Evolutionary conservation across 1,140 invertebrate species (phyloP), one percentile per base, ranked within the genome.

Genomic region (Nebria ingens): DNA sequence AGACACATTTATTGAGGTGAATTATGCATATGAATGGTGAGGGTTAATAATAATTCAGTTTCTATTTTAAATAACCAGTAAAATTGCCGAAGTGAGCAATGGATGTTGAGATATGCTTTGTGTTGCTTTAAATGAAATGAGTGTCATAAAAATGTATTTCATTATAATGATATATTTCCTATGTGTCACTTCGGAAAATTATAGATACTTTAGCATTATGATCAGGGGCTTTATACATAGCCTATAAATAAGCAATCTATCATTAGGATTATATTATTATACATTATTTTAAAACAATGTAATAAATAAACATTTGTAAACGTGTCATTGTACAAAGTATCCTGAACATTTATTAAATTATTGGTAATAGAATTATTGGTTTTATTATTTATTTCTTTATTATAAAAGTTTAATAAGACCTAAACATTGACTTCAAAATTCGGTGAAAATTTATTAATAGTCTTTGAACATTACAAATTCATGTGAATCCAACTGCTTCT

Each of bases 291-390:
- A 45, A 12, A 9, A 45, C 3, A 45, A 45, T 45, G 40, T 45
- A 45, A 45, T 45, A 29, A 29, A 29, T 29, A 45, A 45, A 45
- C 40, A 45, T 45, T 45, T 45, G 40, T 45, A 45, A 45, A 45
- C 40, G 40, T 45, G 40, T 45, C 40, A 45, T 45, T 45, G 40
- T 45, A 45, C 40, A 45, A 45, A 45, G 40, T 45, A 45, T 45
- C 40, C 40, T 45, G 17, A 45, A 11, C 40, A 45, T 45, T 45
- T 45, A 45, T 45, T 45, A 45, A 45, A 45, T 45, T 45, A 45
- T 45, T 45, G 40, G 40, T 45, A 45, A 45, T 45, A 45, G 40
- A 45, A 17, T 6, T 29, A 29, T 29, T 29, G 25, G 4, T 29
- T 29, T 29, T 29, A 29, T 29, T 29, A 4, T 13, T 29, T 29